These are phyloP conservation scores for Glyphotaelius pellucidus DNA, from an alignment of 2,888 invertebrate species.

Conservation along the genomic window DNA sequence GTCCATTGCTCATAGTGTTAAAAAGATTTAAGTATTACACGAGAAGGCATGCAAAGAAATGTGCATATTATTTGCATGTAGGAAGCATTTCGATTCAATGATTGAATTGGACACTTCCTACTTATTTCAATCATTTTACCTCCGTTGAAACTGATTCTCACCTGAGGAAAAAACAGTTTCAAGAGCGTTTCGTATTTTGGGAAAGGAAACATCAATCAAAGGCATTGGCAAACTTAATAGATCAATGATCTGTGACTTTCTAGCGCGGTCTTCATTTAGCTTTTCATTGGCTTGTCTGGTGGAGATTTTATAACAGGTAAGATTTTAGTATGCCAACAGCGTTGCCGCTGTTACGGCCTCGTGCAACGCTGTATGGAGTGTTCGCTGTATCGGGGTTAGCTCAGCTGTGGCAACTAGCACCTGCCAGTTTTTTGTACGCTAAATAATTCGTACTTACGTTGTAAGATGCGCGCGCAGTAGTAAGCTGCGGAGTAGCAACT, in stretches of 20 bases:
- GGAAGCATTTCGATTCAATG: not conserved
- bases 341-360: slow-evolving; percentile 45
- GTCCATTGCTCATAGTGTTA: not conserved
- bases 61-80: not conserved
- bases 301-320: slow-evolving; percentile 25
- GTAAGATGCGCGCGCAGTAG: slow-evolving; percentile 31
- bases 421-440: slow-evolving; percentile 62
- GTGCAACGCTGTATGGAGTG: slow-evolving; percentile 18
- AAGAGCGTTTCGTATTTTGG: not conserved
- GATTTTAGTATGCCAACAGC: slow-evolving; percentile 45
- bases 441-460: slow-evolving; percentile 45
- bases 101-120: not conserved
- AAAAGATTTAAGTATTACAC: not conserved
- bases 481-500: not conserved
- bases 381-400: slow-evolving; percentile 57
- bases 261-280: not conserved
- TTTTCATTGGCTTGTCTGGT: not conserved
- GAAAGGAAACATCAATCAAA: not conserved
- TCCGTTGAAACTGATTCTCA: not conserved
- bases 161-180: not conserved
- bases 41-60: not conserved
- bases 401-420: slow-evolving; percentile 57
- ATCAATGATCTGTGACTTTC: not conserved
- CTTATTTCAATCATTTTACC: not conserved
- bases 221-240: not conserved